Percentiles rank a stretch among this genome's conserved stretches.
phyloP scores from a whole-genome alignment of 2,113 vertebrate species.

The Oxyruncus cristatus region DNA sequence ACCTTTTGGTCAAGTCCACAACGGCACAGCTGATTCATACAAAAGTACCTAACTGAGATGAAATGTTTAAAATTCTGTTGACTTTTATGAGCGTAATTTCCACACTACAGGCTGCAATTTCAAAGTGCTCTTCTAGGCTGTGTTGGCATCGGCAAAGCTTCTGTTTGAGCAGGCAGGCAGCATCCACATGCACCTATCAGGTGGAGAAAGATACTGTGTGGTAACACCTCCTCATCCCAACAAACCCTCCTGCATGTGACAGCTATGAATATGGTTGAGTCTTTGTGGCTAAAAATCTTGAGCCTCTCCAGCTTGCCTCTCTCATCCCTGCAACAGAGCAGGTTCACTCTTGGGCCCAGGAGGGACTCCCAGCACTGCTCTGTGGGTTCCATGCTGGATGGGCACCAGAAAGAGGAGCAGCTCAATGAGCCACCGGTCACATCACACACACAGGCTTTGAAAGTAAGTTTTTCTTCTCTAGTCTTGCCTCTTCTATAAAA shows the following conservation, averaged over 20 bases:
- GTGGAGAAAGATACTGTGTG: rapidly evolving
- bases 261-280: not conserved
- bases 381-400: rapidly evolving
- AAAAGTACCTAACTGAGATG: not conserved
- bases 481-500: not conserved
- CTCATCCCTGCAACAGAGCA: not conserved
- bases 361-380: not conserved
- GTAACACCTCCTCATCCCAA: not conserved
- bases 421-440: not conserved
- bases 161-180: not conserved
- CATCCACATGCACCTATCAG: not conserved
- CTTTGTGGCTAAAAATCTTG: not conserved
- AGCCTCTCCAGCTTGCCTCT: not conserved
- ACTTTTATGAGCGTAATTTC: not conserved
- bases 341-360: not conserved
- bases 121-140: not conserved
- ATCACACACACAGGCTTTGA: not conserved
- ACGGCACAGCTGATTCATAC: not conserved
- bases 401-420: not conserved
- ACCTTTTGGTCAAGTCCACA: not conserved
- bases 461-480: not conserved
- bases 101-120: not conserved
- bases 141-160: not conserved
- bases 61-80: not conserved
- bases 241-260: rapidly evolving